Evolutionary conservation across 2,113 vertebrate species (phyloP).

Genomic region (Tiliqua scincoides): DNA sequence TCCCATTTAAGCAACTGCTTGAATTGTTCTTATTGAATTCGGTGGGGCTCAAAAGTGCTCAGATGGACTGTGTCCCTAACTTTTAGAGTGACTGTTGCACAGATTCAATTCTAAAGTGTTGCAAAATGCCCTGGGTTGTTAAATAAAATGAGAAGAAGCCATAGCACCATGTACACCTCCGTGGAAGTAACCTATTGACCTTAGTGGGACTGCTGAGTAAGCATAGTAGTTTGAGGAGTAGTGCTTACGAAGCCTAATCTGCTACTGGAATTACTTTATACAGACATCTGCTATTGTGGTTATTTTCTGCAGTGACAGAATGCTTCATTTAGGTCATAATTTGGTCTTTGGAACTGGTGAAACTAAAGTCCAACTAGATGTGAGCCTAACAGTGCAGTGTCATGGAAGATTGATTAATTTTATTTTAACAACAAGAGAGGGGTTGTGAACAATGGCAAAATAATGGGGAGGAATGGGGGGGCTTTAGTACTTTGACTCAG

Average conservation of each 20-base stretch:
- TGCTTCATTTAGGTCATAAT: not conserved
- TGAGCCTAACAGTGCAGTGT: too few relatives aligned
- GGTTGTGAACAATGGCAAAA: too few relatives aligned
- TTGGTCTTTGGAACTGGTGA: not conserved
- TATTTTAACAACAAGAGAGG: too few relatives aligned
- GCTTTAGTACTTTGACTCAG: too few relatives aligned
- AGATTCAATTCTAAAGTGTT: not conserved
- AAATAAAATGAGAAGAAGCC: not conserved
- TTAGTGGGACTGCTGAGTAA: not conserved
- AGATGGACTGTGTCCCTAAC: too few relatives aligned
- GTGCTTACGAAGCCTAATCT: not conserved
- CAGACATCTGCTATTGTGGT: not conserved
- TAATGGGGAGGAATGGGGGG: too few relatives aligned
- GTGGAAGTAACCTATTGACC: not conserved
- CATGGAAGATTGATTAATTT: too few relatives aligned
- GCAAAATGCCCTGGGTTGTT: too few relatives aligned
- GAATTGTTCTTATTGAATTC: too few relatives aligned
- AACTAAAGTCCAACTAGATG: not conserved
- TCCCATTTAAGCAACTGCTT: too few relatives aligned
- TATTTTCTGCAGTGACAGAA: not conserved
- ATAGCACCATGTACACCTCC: not conserved
- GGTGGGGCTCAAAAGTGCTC: too few relatives aligned
- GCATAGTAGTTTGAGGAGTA: not conserved
- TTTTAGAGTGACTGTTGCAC: not conserved
- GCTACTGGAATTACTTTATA: not conserved